phyloP scores from a whole-genome alignment of 2,797 vertebrate species.

The Rousettus madagascariensis region DNA sequence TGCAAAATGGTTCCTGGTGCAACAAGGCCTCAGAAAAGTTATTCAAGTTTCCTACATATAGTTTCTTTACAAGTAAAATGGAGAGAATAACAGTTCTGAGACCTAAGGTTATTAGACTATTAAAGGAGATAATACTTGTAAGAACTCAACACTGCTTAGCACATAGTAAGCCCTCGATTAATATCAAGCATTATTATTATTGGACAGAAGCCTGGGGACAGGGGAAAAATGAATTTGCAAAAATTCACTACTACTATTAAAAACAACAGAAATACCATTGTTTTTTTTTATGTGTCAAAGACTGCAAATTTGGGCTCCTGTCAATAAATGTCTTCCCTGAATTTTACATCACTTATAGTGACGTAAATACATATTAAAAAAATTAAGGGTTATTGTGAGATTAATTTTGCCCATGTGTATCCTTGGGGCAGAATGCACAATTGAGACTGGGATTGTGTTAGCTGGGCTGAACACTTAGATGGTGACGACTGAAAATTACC shows the following conservation, averaged over 20 bases:
- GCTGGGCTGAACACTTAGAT: not conserved
- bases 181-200: no score
- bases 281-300: no score
- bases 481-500: not conserved
- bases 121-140: not conserved
- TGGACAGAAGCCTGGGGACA: no score
- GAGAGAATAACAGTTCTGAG: not conserved
- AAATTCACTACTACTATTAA: no score
- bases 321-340: no score
- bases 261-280: no score
- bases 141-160: no score
- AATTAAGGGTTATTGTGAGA: not conserved
- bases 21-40: conserved; percentile 52
- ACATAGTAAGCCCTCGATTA: no score
- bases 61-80: conserved; percentile 53
- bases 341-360: no score
- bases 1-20: not conserved
- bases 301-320: no score
- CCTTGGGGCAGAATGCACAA: not conserved
- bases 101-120: not conserved
- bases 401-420: not conserved
- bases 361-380: no score
- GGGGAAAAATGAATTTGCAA: no score
- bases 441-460: not conserved
- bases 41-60: conserved; percentile 43